Conservation (phyloP, 2,113 vertebrate species). For the Nannobrachium achirus region DNA sequence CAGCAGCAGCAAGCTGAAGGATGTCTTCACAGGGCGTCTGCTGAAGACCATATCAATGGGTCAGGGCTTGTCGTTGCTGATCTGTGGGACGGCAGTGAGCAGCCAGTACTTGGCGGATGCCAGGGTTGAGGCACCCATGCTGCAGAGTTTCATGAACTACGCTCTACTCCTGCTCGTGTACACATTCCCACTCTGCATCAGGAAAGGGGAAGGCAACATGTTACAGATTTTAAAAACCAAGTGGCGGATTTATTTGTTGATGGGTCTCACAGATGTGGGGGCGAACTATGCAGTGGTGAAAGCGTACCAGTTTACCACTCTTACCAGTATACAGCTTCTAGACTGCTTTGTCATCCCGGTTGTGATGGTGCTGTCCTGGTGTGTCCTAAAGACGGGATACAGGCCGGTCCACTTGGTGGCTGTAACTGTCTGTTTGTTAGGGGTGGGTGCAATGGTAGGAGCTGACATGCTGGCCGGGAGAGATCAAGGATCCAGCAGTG, state of each 20-base stretch:
- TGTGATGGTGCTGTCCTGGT: conserved; percentile 95
- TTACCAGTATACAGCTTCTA: conserved; percentile 97
- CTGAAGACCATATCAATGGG: conserved; percentile 89
- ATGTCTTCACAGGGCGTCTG: too few species aligned
- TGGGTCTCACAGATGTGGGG: conserved; percentile 92
- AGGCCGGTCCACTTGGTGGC: conserved; percentile 87
- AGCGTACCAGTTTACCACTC: conserved; percentile 93
- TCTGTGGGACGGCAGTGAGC: conserved; percentile 93
- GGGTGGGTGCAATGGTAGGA: conserved; percentile 95
- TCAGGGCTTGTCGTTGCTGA: conserved; percentile 90
- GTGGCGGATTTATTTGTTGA: conserved; percentile 95
- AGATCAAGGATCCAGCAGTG: conserved; percentile 80
- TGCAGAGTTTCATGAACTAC: conserved; percentile 96
- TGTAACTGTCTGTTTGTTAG: conserved; percentile 88
- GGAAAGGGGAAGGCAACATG: conserved; percentile 81
- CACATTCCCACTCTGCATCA: conserved; percentile 79
- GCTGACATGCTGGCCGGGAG: conserved; percentile 89
- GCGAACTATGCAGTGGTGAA: conserved; percentile 93
- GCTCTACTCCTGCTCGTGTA: conserved; percentile 86
- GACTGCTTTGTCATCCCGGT: conserved; percentile 96
- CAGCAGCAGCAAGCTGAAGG: too few species aligned
- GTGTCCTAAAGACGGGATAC: conserved; percentile 90
- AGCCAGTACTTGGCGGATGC: conserved; percentile 86
- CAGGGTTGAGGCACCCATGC: conserved; percentile 87
- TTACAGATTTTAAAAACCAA: conserved; percentile 86